Base-by-base conservation (phyloP, 1,140 invertebrate species). In the Asbolus verrucosus region DNA sequence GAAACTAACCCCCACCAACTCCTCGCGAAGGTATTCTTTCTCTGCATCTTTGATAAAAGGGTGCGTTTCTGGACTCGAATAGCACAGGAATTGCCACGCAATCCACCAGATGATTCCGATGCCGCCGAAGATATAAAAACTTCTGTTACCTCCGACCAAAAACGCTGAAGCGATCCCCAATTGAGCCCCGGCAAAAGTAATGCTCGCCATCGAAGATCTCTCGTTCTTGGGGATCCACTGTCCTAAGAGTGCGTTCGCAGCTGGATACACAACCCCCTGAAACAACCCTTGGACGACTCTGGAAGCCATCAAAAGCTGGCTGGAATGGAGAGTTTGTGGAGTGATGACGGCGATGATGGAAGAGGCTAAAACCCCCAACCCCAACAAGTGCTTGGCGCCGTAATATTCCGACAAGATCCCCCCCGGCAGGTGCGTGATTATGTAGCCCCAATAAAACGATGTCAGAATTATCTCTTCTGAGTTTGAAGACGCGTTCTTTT, bases 101-200 rank as follows among this genome's bases (percentile, higher is more conserved):
- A 91, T 76, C 63, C 91, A 92, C 91, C 91, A 93, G 0, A 91
- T 50, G 0, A 92, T 80, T 3, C 90, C 90, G 0, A 91, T 75
- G 50, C 84, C 84, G 72, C 94, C 94, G 82, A 95, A 96, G 6
- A 94, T 84, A 78, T 94, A 94, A 81, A 94, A 95, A 0, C 94
- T 91, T 0, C 87, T 85, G 1, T 88, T 85, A 4, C 92, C 92
- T 6, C 90, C 91, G 0, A 92, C 69, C 0, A 87, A 84, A n/a
- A 91, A 90, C 0, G 91, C 90, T 11, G 93, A 83, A 9, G 94
- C 91, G 11, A 91, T 93, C 61, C 79, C 77, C 27, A 81, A 75
- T 77, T 85, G 88, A 2, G 89, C 88, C 6, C 90, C 90, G 6
- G 90, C 88, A 72, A 91, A 90, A 0, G 92, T 90, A 8, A 92